These are phyloP conservation scores for Aptenodytes patagonicus DNA, from an alignment of 2,113 vertebrate species.

Conservation along the genomic window DNA sequence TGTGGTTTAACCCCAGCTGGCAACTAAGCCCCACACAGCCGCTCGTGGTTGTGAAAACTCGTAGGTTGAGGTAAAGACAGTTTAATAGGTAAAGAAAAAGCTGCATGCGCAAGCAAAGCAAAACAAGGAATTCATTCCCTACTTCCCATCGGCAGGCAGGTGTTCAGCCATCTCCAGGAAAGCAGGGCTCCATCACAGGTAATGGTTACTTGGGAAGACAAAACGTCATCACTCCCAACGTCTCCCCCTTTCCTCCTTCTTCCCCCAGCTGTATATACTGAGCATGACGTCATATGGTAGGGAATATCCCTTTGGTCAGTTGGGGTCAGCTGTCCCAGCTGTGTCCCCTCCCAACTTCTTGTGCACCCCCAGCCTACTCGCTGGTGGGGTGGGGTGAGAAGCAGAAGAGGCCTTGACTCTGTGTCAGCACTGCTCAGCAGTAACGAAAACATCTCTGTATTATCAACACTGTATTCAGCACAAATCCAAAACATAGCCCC, in stretches of 20 bases:
- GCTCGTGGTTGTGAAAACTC: neutral
- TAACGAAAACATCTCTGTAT: neutral
- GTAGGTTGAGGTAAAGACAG: neutral
- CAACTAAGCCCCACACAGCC: neutral
- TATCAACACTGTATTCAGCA: neutral
- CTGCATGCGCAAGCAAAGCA: neutral
- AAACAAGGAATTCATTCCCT: neutral
- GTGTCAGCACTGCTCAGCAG: neutral
- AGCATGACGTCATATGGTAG: neutral
- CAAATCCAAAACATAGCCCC: neutral
- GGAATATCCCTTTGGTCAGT: neutral
- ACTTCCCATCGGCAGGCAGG: neutral
- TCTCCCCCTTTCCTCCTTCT: neutral
- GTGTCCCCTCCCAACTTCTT: too few relatives aligned
- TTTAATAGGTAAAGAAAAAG: neutral
- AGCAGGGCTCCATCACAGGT: neutral
- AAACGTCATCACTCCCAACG: neutral
- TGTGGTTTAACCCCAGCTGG: rapidly evolving
- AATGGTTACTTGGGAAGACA: neutral
- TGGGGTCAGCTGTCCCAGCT: too few relatives aligned
- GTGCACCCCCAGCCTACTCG: too few relatives aligned
- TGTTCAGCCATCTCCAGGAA: neutral
- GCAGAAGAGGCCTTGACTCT: too few relatives aligned
- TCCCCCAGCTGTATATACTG: neutral
- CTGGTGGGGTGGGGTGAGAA: too few relatives aligned